Evolutionary conservation across 2,888 invertebrate species (phyloP).

Genomic region (Perizoma affinitatum): DNA sequence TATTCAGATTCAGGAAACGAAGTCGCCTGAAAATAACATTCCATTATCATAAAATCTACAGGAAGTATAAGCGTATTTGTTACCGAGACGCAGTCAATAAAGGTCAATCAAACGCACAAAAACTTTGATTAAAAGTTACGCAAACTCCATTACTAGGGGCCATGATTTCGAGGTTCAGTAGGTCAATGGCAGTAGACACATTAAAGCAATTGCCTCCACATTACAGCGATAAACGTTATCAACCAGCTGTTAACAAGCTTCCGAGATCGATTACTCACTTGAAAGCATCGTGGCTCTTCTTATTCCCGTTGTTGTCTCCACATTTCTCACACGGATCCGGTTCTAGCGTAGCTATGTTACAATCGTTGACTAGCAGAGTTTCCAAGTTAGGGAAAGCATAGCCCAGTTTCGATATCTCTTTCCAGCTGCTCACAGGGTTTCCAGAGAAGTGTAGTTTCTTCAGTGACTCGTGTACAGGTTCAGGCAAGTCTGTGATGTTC

Average conservation of each 20-base stretch:
- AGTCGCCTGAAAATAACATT: slow-evolving; percentile 82
- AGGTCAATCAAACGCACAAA: slow-evolving; percentile 34
- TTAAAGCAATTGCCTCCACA: slow-evolving; percentile 44
- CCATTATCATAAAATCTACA: slow-evolving; percentile 41
- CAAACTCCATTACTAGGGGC: slow-evolving; percentile 40
- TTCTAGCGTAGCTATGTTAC: slow-evolving; percentile 87
- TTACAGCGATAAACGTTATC: slow-evolving; percentile 34
- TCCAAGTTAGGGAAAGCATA: slow-evolving; percentile 93
- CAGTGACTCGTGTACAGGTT: slow-evolving; percentile 86
- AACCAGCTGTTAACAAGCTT: slow-evolving; percentile 27
- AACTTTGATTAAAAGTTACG: slow-evolving; percentile 37
- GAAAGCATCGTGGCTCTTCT: slow-evolving; percentile 86
- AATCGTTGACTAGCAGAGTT: slow-evolving; percentile 93
- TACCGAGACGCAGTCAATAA: slow-evolving; percentile 26
- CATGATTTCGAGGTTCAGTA: slow-evolving; percentile 59
- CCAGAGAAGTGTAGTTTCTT: slow-evolving; percentile 94
- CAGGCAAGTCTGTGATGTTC: slow-evolving; percentile 58
- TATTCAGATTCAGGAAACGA: slow-evolving; percentile 92
- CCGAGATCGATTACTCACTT: slow-evolving; percentile 65
- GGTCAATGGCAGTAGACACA: slow-evolving; percentile 64
- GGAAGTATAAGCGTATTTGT: slow-evolving; percentile 25
- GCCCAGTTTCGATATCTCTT: slow-evolving; percentile 92
- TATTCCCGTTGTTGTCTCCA: slow-evolving; percentile 72
- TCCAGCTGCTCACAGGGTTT: slow-evolving; percentile 93
- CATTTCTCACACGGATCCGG: slow-evolving; percentile 86